phyloP scores from a whole-genome alignment of 1,140 invertebrate genomes.

The Eupristina koningsbergeri region DNA sequence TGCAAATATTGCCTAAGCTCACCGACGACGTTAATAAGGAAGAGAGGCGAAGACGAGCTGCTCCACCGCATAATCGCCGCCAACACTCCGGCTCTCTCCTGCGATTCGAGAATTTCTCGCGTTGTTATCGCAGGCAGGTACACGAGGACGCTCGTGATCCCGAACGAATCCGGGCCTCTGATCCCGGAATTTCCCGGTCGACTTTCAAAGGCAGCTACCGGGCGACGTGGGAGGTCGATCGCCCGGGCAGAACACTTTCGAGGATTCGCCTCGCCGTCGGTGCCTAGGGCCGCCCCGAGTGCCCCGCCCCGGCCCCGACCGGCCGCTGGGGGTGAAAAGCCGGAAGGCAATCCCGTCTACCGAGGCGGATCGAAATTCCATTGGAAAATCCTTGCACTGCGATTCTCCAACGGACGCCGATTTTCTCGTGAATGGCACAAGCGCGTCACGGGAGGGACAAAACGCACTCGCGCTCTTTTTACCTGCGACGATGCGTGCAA shows the following conservation, averaged over 20 bases:
- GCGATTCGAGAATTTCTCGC: not conserved
- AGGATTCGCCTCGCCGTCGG: not conserved
- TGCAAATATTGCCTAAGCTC: too few relatives aligned
- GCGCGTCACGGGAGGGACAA: too few relatives aligned
- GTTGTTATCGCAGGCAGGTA: not conserved
- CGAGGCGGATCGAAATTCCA: not conserved
- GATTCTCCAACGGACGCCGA: too few relatives aligned
- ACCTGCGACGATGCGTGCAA: too few relatives aligned
- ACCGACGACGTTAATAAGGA: too few relatives aligned
- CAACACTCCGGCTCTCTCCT: too few relatives aligned
- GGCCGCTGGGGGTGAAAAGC: not conserved
- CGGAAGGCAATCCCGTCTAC: not conserved
- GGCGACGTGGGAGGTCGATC: constrained; percentile 62
- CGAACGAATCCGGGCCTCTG: not conserved
- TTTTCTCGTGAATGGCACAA: too few relatives aligned
- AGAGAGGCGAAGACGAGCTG: too few relatives aligned
- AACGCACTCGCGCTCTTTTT: too few relatives aligned
- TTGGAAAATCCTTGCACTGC: too few relatives aligned
- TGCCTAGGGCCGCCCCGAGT: not conserved
- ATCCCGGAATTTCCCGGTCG: constrained; percentile 8
- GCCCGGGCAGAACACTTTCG: constrained; percentile 51
- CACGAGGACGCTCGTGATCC: not conserved
- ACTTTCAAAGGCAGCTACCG: constrained; percentile 18
- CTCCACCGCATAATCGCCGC: too few relatives aligned
- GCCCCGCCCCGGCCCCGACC: not conserved